A percentile compares a stretch with the other conserved stretches of the same genome.
Evolutionary conservation across 2,113 vertebrate genomes (phyloP).

Genomic region (Rhea americana): DNA sequence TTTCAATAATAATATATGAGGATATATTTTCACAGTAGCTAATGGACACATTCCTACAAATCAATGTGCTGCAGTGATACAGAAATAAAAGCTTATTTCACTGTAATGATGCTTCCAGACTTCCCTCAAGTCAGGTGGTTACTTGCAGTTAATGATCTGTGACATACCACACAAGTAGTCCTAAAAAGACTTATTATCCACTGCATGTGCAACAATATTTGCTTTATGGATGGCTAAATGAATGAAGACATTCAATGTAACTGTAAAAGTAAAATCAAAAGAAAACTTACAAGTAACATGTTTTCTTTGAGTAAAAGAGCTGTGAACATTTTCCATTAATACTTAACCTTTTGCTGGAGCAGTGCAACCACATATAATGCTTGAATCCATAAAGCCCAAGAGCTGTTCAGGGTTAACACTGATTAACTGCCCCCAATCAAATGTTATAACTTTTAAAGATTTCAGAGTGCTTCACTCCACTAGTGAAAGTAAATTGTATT

Average conservation of each 20-base stretch:
- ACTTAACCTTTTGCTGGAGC: conserved; percentile 87
- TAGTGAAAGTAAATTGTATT: conserved; percentile 41
- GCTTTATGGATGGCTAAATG: conserved; percentile 98
- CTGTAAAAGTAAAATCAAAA: conserved; percentile 91
- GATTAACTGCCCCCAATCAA: conserved; percentile 75
- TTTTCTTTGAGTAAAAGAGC: conserved; percentile 84
- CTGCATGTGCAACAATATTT: conserved; percentile 99
- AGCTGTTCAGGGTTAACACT: conserved; percentile 77
- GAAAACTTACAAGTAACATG: conserved; percentile 87
- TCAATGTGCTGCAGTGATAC: conserved; percentile 86
- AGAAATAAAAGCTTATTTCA: conserved; percentile 90
- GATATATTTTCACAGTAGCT: conserved; percentile 79
- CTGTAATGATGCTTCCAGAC: conserved; percentile 95
- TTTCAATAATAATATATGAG: conserved; percentile 71
- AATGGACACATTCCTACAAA: conserved; percentile 87
- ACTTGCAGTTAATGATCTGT: conserved; percentile 95
- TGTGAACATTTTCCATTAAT: conserved; percentile 89
- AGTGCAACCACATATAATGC: conserved; percentile 78
- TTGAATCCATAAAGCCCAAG: conserved; percentile 77
- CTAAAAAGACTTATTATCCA: conserved; percentile 96
- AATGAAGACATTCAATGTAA: conserved; percentile 97
- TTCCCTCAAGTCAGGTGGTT: conserved; percentile 92
- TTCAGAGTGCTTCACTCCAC: conserved; percentile 35
- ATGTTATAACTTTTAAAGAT: conserved; percentile 56
- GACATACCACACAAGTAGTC: conserved; percentile 99